phyloP scores from a whole-genome alignment of 2,113 vertebrate genomes.

The Tragulus kanchil region DNA sequence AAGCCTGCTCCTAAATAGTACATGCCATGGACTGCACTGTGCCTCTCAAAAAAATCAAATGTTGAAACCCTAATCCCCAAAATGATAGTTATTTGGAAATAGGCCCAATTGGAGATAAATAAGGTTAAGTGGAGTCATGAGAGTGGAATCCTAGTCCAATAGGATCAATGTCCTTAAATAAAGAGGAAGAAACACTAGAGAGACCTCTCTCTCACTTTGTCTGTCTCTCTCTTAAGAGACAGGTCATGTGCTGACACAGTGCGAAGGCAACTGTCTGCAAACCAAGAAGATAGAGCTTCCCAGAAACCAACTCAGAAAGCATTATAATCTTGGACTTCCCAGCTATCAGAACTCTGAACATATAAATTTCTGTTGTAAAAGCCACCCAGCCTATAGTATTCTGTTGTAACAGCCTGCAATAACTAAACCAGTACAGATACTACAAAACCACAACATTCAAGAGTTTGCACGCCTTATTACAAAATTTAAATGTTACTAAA shows the following conservation, averaged over 20 bases:
- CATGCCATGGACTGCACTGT: background rate
- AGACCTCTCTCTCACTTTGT: too few relatives aligned
- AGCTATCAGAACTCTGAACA: background rate
- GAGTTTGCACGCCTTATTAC: background rate
- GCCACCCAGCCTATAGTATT: accelerated
- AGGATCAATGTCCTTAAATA: background rate
- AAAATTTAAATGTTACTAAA: background rate
- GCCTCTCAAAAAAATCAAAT: background rate
- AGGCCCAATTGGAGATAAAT: background rate
- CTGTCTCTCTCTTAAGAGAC: background rate
- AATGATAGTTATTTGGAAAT: background rate
- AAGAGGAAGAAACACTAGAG: background rate
- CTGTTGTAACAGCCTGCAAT: background rate
- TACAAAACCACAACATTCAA: background rate
- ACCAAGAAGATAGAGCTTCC: background rate
- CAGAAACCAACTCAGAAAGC: background rate
- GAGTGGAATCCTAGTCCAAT: background rate
- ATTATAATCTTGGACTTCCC: background rate
- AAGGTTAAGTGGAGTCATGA: background rate
- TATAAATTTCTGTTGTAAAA: background rate
- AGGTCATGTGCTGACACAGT: background rate
- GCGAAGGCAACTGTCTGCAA: background rate
- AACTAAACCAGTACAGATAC: background rate
- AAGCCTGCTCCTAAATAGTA: background rate
- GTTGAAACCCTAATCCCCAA: background rate